Conservation (phyloP, 2,113 vertebrate genomes). For the Campylomormyrus numenius region DNA sequence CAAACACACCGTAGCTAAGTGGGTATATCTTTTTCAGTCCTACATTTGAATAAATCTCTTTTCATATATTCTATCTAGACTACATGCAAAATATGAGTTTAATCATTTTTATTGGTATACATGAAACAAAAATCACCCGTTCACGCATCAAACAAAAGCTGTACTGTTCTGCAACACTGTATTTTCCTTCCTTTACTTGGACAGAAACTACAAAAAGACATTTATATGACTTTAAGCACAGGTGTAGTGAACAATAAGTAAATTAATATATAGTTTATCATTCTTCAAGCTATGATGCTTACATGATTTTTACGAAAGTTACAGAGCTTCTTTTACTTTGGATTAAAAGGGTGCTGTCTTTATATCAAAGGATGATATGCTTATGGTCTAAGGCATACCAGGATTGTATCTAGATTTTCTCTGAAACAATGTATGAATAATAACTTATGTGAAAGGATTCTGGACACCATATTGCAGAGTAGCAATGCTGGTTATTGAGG, state of each 20-base stretch:
- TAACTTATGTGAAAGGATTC: not conserved
- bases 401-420: not conserved
- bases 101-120: not conserved
- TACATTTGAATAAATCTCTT: not conserved
- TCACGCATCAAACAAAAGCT: not conserved
- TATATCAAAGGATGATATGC: slow-evolving; percentile 5
- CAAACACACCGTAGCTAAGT: not conserved
- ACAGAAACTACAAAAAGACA: slow-evolving; percentile 43
- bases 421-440: not conserved
- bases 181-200: slow-evolving; percentile 55
- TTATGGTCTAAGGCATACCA: not conserved
- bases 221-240: not conserved
- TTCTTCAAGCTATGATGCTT: not conserved
- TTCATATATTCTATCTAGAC: not conserved
- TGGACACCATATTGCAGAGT: slow-evolving; percentile 1
- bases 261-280: not conserved
- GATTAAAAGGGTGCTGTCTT: slow-evolving; percentile 10
- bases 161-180: slow-evolving; percentile 11
- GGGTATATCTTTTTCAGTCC: not conserved
- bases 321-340: not conserved
- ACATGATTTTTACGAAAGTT: not conserved
- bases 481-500: not conserved
- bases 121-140: not conserved
- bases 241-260: not conserved
- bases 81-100: not conserved